These are phyloP conservation scores for Borostomias antarcticus DNA, from an alignment of 2,797 vertebrate genomes.

Conservation along the genomic window DNA sequence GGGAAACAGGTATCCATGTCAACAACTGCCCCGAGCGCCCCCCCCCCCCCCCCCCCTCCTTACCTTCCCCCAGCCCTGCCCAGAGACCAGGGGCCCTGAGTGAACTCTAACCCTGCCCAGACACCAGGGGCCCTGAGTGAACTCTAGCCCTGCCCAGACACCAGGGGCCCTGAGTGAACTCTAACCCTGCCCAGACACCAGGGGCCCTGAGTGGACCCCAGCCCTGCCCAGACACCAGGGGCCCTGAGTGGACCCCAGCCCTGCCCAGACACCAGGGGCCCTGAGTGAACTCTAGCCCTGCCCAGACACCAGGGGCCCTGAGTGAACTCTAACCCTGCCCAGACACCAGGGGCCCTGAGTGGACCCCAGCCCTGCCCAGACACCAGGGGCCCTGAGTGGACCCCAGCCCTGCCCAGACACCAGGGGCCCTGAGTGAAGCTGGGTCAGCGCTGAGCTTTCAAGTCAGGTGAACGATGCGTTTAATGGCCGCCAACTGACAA, in stretches of 20 bases:
- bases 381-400: no score
- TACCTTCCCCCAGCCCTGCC: neutral
- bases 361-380: neutral
- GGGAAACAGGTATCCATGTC: slow-evolving; percentile 3
- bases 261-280: neutral
- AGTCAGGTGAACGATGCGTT: slow-evolving; percentile 24
- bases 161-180: no score
- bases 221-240: slow-evolving; percentile 4
- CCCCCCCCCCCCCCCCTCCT: neutral
- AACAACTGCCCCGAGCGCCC: slow-evolving; percentile 3
- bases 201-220: no score
- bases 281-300: neutral
- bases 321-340: no score
- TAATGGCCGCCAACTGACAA: slow-evolving; percentile 20
- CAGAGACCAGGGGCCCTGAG: no score
- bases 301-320: no score
- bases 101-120: slow-evolving; percentile 8
- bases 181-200: slow-evolving; percentile 9
- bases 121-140: neutral
- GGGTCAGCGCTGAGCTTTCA: neutral
- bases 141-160: slow-evolving; percentile 10
- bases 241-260: neutral
- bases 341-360: no score
- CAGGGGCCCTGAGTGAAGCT: no score
- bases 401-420: slow-evolving; percentile 9